Base-by-base conservation (phyloP, 2,113 vertebrate species). In the Microtus montanus region DNA sequence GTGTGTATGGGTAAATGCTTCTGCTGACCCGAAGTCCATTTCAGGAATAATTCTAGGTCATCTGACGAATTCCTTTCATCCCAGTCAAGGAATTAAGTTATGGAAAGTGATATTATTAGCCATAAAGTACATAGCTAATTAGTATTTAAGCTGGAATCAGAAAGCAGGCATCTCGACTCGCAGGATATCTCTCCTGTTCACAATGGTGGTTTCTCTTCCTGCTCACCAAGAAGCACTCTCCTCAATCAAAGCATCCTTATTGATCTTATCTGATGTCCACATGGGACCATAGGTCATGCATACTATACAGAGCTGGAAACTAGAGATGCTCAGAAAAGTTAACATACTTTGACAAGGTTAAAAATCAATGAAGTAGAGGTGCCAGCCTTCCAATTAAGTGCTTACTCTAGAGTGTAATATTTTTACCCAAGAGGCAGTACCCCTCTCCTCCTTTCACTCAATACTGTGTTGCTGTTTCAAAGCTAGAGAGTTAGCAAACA, bases 301-400 rank as follows among this genome's bases (percentile, higher is more conserved):
- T 30, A 63, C 90, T 96, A 91, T 61, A 90, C 4, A 82, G 47
- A 71, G 17, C 24, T 26, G 19, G 49, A 92, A 91, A 79, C 28
- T n/a, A 20, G n/a, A 91, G 35, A 93, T 61, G 49, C 68, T 91
- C 68, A 82, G 84, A 82, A 78, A 88, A 94, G 87, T 77, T 84
- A 44, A 35, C 33, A n/a, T 24, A 38, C 30, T 86, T 91, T 89
- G 49, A 91, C 30, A 94, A 96, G 75, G 41, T 87, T 95, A 94
- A 96, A 95, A 95, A 87, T 94, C 71, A 94, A 77, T 87, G 85
- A 95, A 91, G 52, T n/a, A 91, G 30, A 91, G 47, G 52, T 95
- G 41, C 38, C 44, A 86, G 41, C 30, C 78, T 68, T 94, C 41
- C 35, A 94, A 71, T 93, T 84, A 75, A 75, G 41, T 86, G 93